Evolutionary conservation across 2,797 vertebrate genomes (phyloP).

Genomic region (Gephyroberyx darwinii): DNA sequence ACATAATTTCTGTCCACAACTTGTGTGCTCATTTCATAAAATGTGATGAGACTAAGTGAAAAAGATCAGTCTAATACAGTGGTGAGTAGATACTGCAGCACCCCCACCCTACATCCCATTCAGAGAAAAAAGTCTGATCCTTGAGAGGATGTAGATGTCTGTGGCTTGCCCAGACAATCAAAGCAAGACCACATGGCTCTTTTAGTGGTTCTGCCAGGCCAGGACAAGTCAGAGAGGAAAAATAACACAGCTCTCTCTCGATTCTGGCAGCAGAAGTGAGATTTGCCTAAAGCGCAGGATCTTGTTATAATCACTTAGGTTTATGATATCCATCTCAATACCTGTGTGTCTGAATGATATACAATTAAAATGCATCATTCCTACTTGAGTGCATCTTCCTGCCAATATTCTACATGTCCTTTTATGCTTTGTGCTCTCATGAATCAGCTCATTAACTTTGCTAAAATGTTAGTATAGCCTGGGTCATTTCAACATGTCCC

Average conservation of each 20-base stretch:
- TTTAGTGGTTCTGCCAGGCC: background rate
- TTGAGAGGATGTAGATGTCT: too few relatives aligned
- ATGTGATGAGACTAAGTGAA: too few relatives aligned
- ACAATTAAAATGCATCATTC: conserved; percentile 57
- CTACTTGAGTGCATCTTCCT: conserved; percentile 21
- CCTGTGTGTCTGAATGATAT: conserved; percentile 19
- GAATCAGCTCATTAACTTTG: conserved; percentile 69
- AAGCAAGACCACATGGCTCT: background rate
- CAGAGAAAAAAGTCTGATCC: background rate
- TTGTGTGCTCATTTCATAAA: too few relatives aligned
- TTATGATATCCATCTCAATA: conserved; percentile 38
- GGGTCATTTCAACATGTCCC: conserved; percentile 57
- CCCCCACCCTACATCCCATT: background rate
- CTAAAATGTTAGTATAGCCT: conserved; percentile 63
- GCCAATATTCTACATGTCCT: conserved; percentile 62
- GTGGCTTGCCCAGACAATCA: background rate
- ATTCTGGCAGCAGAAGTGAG: background rate
- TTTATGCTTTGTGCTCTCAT: conserved; percentile 58
- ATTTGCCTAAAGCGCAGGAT: conserved; percentile 19
- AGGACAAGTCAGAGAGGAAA: background rate
- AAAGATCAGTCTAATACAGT: too few relatives aligned
- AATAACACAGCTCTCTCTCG: too few relatives aligned
- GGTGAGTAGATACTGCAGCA: too few relatives aligned
- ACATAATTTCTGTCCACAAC: too few relatives aligned
- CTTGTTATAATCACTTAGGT: background rate